Evolutionary conservation across 2,888 invertebrate species (phyloP).

Genomic region (Mactromeris polynyma): DNA sequence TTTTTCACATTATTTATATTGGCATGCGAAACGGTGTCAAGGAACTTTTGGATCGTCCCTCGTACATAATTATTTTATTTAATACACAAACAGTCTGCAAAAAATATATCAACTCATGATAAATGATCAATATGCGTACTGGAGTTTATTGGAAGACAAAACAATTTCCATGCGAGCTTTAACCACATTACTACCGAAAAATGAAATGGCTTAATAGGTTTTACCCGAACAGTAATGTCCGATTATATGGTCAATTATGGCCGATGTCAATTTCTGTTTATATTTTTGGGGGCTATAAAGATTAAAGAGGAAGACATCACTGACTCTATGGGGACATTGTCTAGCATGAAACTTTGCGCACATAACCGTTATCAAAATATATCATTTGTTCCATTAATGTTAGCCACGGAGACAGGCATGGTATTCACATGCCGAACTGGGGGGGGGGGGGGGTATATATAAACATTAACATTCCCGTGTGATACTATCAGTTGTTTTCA

Average conservation of each 20-base stretch:
- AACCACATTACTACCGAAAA: slow-evolving; percentile 3
- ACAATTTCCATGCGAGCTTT: background rate
- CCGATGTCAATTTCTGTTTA: slow-evolving; percentile 23
- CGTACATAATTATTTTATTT: background rate
- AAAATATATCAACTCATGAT: background rate
- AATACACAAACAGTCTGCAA: background rate
- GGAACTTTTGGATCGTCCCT: no score
- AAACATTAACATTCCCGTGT: no score
- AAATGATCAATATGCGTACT: background rate
- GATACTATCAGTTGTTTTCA: no score
- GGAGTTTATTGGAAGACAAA: background rate
- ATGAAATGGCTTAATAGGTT: background rate
- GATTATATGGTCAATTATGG: slow-evolving; percentile 17
- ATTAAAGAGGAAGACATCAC: background rate
- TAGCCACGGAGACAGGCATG: background rate
- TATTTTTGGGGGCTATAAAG: background rate
- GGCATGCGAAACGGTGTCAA: no score
- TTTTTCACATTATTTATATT: no score
- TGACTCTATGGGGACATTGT: slow-evolving; percentile 7
- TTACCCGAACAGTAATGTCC: slow-evolving; percentile 20
- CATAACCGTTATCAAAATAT: slow-evolving; percentile 14
- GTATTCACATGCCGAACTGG: background rate
- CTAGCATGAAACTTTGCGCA: background rate
- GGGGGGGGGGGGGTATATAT: no score
- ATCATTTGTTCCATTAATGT: background rate